Evolutionary conservation across 2,113 vertebrate genomes (phyloP).

Genomic region (Daboia siamensis): DNA sequence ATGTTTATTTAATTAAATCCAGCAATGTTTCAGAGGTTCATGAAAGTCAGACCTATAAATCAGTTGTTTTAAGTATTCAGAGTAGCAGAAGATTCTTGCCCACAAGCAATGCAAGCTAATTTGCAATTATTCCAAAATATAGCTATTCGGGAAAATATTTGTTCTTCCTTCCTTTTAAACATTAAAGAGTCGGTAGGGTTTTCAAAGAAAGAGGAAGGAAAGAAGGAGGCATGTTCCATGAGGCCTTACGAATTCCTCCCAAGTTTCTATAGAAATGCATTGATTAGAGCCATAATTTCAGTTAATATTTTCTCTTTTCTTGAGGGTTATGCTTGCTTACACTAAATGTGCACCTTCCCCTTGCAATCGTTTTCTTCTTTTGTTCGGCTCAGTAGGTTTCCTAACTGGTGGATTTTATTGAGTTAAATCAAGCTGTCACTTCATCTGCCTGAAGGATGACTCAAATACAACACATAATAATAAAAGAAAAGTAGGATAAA

Average conservation of each 20-base stretch:
- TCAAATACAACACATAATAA: conserved; percentile 99
- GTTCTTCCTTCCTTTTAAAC: not conserved
- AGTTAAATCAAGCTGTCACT: conserved; percentile 99
- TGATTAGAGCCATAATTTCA: conserved; percentile 84
- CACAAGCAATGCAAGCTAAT: conserved; percentile 24
- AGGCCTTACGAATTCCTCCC: conserved; percentile 68
- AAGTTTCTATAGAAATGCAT: conserved; percentile 93
- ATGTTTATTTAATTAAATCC: not conserved
- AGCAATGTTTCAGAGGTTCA: accelerated
- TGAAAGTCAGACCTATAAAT: conserved; percentile 15
- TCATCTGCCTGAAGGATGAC: conserved; percentile 97
- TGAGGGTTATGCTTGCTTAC: conserved; percentile 72
- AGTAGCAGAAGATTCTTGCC: conserved; percentile 23
- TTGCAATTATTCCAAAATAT: conserved; percentile 24
- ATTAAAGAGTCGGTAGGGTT: conserved; percentile 29
- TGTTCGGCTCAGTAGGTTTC: conserved; percentile 92
- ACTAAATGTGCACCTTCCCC: conserved; percentile 73
- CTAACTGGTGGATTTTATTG: conserved; percentile 97
- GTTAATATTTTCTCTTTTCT: conserved; percentile 79
- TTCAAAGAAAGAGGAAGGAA: conserved; percentile 13
- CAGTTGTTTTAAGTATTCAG: conserved; percentile 28
- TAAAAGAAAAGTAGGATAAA: conserved; percentile 99
- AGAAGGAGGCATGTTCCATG: conserved; percentile 43
- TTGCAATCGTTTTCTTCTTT: conserved; percentile 74
- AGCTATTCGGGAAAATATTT: not conserved